Conservation (phyloP, 2,113 vertebrate genomes). For the Neodon shergylaensis region DNA sequence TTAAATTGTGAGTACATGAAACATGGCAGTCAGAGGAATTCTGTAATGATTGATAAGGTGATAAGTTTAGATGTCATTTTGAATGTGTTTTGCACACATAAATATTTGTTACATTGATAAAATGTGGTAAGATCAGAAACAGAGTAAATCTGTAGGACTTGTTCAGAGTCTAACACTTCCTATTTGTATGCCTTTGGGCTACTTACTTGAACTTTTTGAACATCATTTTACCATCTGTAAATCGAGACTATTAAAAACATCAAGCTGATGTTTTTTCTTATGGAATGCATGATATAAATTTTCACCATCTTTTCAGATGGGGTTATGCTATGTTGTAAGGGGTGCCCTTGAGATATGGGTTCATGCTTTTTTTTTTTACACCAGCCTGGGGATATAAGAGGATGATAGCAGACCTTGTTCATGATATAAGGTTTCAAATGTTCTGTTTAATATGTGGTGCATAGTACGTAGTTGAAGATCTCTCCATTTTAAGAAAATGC, state of each 20-base stretch:
- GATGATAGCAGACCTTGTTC: rapidly evolving
- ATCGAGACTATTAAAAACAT: background rate
- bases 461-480: background rate
- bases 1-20: background rate
- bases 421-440: background rate
- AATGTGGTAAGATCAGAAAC: background rate
- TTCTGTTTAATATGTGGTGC: background rate
- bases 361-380: background rate
- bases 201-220: background rate
- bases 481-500: background rate
- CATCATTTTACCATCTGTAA: background rate
- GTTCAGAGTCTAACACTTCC: background rate
- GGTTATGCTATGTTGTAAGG: background rate
- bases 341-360: background rate
- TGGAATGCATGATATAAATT: background rate
- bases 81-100: background rate
- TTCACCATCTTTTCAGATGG: background rate
- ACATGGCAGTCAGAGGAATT: background rate
- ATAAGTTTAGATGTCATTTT: background rate
- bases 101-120: background rate
- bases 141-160: background rate
- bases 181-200: background rate
- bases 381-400: background rate
- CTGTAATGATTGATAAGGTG: background rate
- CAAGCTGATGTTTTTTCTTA: background rate